Evolutionary conservation across 1,140 invertebrate species (phyloP).

Genomic region (Zophobas morio): DNA sequence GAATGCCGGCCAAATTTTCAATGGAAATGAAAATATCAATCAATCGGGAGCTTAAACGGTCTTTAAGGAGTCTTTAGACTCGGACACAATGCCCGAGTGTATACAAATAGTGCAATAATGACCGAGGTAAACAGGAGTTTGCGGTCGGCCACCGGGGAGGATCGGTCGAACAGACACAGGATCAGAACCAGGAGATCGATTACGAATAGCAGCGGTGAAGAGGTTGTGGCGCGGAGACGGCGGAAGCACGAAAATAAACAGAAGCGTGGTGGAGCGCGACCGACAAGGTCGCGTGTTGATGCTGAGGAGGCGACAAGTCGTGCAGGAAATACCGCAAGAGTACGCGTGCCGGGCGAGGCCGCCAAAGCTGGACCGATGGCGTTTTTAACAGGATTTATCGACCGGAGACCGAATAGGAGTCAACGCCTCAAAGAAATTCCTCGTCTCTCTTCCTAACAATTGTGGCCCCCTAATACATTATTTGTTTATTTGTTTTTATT

Average conservation of each 20-base stretch:
- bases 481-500: no score
- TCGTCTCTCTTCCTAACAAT: no score
- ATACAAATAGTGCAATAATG: conserved; percentile 66
- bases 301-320: conserved; percentile 18
- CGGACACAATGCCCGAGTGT: conserved; percentile 60
- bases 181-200: no score
- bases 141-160: conserved; percentile 48
- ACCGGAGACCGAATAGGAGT: no score
- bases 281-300: conserved; percentile 35
- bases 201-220: no score
- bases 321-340: conserved; percentile 31
- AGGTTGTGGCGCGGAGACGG: background rate
- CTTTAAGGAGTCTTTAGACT: conserved; percentile 22
- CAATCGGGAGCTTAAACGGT: conserved; percentile 11
- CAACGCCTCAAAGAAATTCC: no score
- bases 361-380: background rate
- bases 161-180: no score
- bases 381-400: no score
- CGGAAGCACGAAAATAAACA: conserved; percentile 19
- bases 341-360: conserved; percentile 23
- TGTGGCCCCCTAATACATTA: no score
- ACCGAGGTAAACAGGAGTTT: conserved; percentile 64
- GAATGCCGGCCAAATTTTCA: conserved; percentile 28
- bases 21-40: conserved; percentile 37
- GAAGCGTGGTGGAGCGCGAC: conserved; percentile 32